These are phyloP conservation scores for Eretmochelys imbricata DNA, from an alignment of 2,113 vertebrate species.

Conservation along the genomic window DNA sequence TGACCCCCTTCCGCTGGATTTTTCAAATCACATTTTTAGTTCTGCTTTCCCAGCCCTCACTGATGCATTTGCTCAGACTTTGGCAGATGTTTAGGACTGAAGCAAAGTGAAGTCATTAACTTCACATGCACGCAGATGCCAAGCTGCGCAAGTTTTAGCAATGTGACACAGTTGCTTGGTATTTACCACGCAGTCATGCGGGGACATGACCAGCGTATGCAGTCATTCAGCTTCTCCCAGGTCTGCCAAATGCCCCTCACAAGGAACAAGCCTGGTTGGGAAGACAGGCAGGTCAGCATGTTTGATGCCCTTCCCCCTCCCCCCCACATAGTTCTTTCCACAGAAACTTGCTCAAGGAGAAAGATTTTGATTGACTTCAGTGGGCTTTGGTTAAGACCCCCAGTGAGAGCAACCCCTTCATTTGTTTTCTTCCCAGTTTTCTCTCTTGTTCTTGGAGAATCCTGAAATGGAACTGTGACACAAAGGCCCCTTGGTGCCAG, in stretches of 20 bases:
- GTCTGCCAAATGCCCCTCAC: slow-evolving; percentile 24
- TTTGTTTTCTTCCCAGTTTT: not conserved
- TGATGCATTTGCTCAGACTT: slow-evolving; percentile 47
- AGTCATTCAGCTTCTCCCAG: slow-evolving; percentile 52
- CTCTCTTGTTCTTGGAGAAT: not conserved
- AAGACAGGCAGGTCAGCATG: not conserved
- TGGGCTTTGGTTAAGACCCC: not conserved
- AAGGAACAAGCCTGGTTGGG: not conserved
- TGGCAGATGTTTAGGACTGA: slow-evolving; percentile 47
- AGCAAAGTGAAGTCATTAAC: slow-evolving; percentile 74
- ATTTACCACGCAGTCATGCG: slow-evolving; percentile 65
- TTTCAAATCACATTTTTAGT: slow-evolving; percentile 30
- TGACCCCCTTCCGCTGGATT: slow-evolving; percentile 13
- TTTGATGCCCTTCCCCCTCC: not conserved
- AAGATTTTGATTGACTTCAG: not conserved
- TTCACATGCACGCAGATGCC: slow-evolving; percentile 66
- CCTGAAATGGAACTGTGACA: not conserved
- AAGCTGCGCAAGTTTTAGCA: slow-evolving; percentile 68
- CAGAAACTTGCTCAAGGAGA: not conserved
- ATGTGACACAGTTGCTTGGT: slow-evolving; percentile 67
- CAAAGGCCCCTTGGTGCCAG: not conserved
- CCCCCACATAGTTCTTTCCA: no score
- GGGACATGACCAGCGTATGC: slow-evolving; percentile 64
- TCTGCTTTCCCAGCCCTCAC: slow-evolving; percentile 31
- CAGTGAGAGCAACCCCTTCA: not conserved